Percentiles rank a stretch among this genome's conserved stretches.
Evolutionary conservation across 1,140 invertebrate species (phyloP).

Genomic region (Trigoniulus corallinus): DNA sequence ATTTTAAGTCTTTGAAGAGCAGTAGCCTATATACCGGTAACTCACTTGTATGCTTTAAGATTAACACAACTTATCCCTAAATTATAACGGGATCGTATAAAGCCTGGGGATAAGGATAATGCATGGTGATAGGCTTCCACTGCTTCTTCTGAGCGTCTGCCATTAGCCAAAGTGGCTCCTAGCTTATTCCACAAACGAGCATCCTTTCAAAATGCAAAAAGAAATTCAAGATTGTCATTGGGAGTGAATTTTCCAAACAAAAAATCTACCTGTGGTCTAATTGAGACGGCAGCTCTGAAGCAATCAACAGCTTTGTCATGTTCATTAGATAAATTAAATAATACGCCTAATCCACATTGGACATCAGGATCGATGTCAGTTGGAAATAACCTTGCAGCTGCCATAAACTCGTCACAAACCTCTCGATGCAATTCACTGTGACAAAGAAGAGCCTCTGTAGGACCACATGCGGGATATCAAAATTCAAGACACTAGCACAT

Average conservation of each 20-base stretch:
- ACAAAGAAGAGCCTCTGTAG: no score
- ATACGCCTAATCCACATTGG: constrained; percentile 83
- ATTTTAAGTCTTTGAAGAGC: no score
- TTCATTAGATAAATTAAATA: constrained; percentile 87
- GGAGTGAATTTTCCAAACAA: not conserved
- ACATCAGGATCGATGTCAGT: constrained; percentile 75
- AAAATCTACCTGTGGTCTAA: constrained; percentile 48
- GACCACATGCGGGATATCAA: no score
- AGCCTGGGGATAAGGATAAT: constrained; percentile 79
- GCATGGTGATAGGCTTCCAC: constrained; percentile 89
- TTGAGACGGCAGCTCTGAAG: constrained; percentile 73
- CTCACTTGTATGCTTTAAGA: constrained; percentile 70
- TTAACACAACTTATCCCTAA: constrained; percentile 96
- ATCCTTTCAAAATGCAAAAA: constrained; percentile 41
- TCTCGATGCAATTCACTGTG: constrained; percentile 40
- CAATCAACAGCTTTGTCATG: constrained; percentile 95
- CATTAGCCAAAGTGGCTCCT: constrained; percentile 92
- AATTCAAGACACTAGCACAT: no score
- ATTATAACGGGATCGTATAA: constrained; percentile 92
- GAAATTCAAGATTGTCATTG: not conserved
- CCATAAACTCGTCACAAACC: constrained; percentile 64
- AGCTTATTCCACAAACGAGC: constrained; percentile 91
- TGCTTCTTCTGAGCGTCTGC: constrained; percentile 82
- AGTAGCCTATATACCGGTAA: no score
- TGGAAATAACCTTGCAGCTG: constrained; percentile 64